Evolutionary conservation across 2,888 invertebrate species (phyloP), one percentile per base, ranked within the genome.

Genomic region (Aleiodes leptofemur): DNA sequence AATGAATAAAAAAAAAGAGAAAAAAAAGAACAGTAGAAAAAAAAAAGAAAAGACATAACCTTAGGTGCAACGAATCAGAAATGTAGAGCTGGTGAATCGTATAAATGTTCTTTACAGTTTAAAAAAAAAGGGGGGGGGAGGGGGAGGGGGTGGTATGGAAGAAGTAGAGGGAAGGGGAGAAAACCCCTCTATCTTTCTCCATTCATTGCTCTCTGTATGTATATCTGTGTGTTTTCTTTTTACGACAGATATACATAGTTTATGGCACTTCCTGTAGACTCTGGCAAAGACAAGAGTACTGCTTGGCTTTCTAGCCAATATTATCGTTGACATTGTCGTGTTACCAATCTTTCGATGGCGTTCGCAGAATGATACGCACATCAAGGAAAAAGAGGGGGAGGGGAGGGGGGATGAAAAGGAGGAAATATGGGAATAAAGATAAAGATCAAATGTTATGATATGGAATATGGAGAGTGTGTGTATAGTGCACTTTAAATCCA

Each of bases 281-380:
- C 48, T 64, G 48, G 64, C 48, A 48, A 23, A 64, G 23, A 48
- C 48, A 64, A 64, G 64, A 64, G 64, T n/a, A 11, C 14, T n/a
- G 55, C 38, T 48, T 64, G 64, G 64, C 48, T 64, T 64, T 64
- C 64, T 38, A 64, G 43, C 64, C 64, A 64, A 64, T 48, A 64
- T 64, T 64, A 43, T 64, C 64, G 64, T 64, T 64, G 64, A 64
- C 64, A 64, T 64, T 64, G 64, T 64, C 64, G 34, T 64, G 64
- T 6, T 64, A 9, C 48, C 64, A 9, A 11, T 16, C 11, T 56
- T 23, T 8, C 64, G 9, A 64, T 64, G 64, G 43, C 64, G 64
- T 23, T 64, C 11, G 64, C 64, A 48, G 11, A 64, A 43, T 64
- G 48, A 64, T 64, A 64, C 48, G 64, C 64, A 48, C 64, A 64